phyloP scores from a whole-genome alignment of 2,797 vertebrate genomes.

The Rhinoraja longicauda region DNA sequence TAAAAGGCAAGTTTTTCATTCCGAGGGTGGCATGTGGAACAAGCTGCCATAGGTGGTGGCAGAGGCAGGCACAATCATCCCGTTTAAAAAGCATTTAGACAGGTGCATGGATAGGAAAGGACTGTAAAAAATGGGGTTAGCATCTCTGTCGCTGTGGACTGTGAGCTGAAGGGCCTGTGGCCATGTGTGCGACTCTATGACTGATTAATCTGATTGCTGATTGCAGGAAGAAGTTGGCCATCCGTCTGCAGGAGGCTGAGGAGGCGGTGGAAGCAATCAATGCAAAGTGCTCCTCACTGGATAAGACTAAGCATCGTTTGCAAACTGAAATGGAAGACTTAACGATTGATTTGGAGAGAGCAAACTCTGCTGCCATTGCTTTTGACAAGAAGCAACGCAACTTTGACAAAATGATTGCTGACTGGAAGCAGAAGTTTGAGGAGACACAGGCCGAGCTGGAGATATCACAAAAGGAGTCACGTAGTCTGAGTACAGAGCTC shows the following conservation, averaged over 20 bases:
- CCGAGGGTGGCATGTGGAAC: no score
- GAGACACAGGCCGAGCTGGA: constrained; percentile 84
- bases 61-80: no score
- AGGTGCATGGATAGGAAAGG: neutral
- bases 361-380: constrained; percentile 69
- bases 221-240: constrained; percentile 79
- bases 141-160: neutral
- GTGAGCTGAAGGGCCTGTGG: no score
- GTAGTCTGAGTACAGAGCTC: constrained; percentile 80
- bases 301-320: constrained; percentile 87
- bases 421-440: constrained; percentile 82
- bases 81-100: no score
- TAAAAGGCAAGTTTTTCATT: neutral
- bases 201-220: neutral
- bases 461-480: constrained; percentile 75
- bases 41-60: no score
- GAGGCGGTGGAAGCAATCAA: constrained; percentile 75
- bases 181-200: no score
- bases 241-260: constrained; percentile 79
- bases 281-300: constrained; percentile 82
- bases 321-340: constrained; percentile 87
- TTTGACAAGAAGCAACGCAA: constrained; percentile 89
- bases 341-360: constrained; percentile 75
- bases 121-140: neutral
- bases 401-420: constrained; percentile 76